A percentile compares a stretch with the other conserved stretches of the same genome.
Conservation (phyloP, 1,140 invertebrate species). For the Drosophila gunungcola region DNA sequence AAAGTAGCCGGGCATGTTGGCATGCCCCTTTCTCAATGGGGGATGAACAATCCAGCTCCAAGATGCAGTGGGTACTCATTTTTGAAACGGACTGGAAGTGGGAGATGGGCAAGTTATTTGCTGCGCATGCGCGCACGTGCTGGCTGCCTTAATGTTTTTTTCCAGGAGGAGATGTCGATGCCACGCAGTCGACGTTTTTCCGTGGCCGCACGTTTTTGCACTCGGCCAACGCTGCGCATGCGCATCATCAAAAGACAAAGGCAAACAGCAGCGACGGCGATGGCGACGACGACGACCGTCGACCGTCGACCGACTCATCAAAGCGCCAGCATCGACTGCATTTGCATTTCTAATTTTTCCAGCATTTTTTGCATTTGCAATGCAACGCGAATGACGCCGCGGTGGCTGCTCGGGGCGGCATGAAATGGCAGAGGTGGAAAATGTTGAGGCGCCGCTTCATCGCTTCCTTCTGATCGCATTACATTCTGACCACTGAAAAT, state of each 20-base stretch:
- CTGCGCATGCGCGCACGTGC: slow-evolving; percentile 82
- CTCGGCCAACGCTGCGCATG: slow-evolving; percentile 62
- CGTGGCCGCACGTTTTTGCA: slow-evolving; percentile 77
- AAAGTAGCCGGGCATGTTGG: slow-evolving; percentile 78
- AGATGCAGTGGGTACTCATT: slow-evolving; percentile 22
- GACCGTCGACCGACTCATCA: slow-evolving; percentile 37
- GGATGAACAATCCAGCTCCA: slow-evolving; percentile 31
- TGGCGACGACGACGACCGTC: slow-evolving; percentile 4
- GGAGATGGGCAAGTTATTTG: slow-evolving; percentile 69
- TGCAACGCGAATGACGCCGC: slow-evolving; percentile 47
- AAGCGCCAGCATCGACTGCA: slow-evolving; percentile 56
- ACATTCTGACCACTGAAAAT: neutral
- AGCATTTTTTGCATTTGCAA: slow-evolving; percentile 54
- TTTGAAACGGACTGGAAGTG: neutral
- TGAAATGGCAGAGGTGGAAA: slow-evolving; percentile 42
- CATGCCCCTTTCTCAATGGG: slow-evolving; percentile 45
- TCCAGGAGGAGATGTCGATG: slow-evolving; percentile 26
- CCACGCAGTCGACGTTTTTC: slow-evolving; percentile 42
- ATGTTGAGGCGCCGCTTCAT: slow-evolving; percentile 43
- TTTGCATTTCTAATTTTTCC: slow-evolving; percentile 81
- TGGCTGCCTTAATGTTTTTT: slow-evolving; percentile 61
- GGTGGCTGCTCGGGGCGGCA: slow-evolving; percentile 61
- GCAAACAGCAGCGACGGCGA: slow-evolving; percentile 32
- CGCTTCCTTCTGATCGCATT: slow-evolving; percentile 29
- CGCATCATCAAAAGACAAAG: slow-evolving; percentile 80